Evolutionary conservation across 2,888 invertebrate species (phyloP), one percentile per base, ranked within the genome.

Genomic region (Orchestes rusci): DNA sequence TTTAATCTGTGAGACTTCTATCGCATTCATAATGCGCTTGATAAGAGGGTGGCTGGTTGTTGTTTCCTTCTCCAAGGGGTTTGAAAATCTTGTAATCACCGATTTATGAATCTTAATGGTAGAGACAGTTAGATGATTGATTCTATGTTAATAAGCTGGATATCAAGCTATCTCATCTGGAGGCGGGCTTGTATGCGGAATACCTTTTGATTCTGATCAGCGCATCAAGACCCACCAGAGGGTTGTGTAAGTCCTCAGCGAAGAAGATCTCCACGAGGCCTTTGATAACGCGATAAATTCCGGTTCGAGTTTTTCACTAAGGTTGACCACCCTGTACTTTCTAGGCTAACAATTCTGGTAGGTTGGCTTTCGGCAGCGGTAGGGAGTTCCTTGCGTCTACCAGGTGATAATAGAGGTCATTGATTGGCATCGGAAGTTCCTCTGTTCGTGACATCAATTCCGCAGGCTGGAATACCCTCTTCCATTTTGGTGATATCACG

Each of bases 401-500:
- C 16, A 52, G 38, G 29, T 48, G 7, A 53, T 19, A 16, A 20
- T 23, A 10, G 5, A 23, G 23, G 10, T 23, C 10, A 7, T 23
- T 5, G 10, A 23, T 23, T 5, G 23, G 36, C 10, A 43, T 37
- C 3, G 53, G 51, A 3, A 35, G 19, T 8, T 12, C 43, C 17
- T 16, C 16, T 38, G 38, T 29, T 29, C 38, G 15, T 3, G 16
- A 15, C 13, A 15, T 34, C 20, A 46, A 10, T 4, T 42, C 46
- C 33, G 33, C 29, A 23, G 31, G 41, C 59, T 61, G 62, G 41
- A 58, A 62, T 3, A 54, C 55, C 15, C 38, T 48, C 12, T 50
- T 45, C 43, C 57, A 51, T 20, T 55, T 54, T 12, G 50, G 51
- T 1, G 50, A 55, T 12, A 60, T 50, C 17, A 59, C 16, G 1